A percentile compares a stretch with the other conserved stretches of the same genome.
These are phyloP conservation scores for Eueremaeus valkanovi DNA, from an alignment of 2,888 invertebrate species.

Conservation along the genomic window DNA sequence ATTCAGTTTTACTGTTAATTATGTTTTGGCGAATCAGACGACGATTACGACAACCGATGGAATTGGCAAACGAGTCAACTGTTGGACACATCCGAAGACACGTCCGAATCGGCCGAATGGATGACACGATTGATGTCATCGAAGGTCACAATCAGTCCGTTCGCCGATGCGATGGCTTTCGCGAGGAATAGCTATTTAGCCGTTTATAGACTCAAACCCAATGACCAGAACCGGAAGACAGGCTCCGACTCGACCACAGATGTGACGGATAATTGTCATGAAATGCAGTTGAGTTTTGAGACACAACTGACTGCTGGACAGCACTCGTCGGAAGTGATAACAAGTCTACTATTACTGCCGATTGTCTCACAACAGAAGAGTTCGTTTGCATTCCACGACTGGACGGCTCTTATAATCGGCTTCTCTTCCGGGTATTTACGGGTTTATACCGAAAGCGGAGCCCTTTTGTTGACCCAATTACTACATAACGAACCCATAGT, in stretches of 20 bases:
- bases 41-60: conserved; percentile 42
- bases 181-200: conserved; percentile 60
- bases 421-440: conserved; percentile 76
- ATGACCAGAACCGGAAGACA: not conserved
- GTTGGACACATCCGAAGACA: not conserved
- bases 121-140: conserved; percentile 59
- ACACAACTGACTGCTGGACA: not conserved
- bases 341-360: conserved; percentile 38
- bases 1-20: not conserved
- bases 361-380: conserved; percentile 42
- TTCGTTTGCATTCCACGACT: conserved; percentile 67
- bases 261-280: not conserved
- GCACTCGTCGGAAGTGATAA: conserved; percentile 37
- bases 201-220: conserved; percentile 26
- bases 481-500: conserved; percentile 75
- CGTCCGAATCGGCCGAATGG: conserved; percentile 57
- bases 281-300: not conserved
- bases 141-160: conserved; percentile 65
- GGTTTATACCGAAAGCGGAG: conserved; percentile 85
- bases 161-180: conserved; percentile 66
- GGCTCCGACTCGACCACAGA: not conserved
- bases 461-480: conserved; percentile 73
- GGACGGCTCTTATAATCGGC: conserved; percentile 87
- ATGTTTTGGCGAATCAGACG: conserved; percentile 22
- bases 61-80: conserved; percentile 40